phyloP scores from a whole-genome alignment of 2,113 vertebrate species.

The Eptesicus fuscus region DNA sequence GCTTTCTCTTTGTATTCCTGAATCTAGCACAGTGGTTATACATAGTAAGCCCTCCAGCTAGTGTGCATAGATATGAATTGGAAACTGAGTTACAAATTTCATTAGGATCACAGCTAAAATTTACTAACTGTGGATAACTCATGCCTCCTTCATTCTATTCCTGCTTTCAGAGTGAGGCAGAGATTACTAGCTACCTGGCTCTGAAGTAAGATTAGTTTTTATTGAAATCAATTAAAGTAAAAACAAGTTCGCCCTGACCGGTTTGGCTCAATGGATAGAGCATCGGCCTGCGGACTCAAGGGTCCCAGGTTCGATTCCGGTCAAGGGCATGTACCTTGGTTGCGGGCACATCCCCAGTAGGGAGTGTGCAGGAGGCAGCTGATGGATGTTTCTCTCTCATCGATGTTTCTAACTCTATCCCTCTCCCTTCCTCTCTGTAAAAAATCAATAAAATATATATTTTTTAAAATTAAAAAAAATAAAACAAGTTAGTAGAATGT shows the following conservation, averaged over 20 bases:
- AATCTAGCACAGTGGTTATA: neutral
- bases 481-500: slow-evolving; percentile 37
- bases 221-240: slow-evolving; percentile 50
- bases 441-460: too few species aligned
- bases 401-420: too few species aligned
- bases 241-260: neutral
- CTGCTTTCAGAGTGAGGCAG: neutral
- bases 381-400: too few species aligned
- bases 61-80: neutral
- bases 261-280: too few species aligned
- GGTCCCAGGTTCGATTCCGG: too few species aligned
- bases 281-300: too few species aligned
- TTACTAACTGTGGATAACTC: slow-evolving; percentile 7
- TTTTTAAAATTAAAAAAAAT: neutral
- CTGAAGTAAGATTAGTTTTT: slow-evolving; percentile 14
- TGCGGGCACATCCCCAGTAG: too few species aligned
- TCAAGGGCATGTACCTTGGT: too few species aligned
- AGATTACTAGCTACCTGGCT: neutral
- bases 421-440: too few species aligned
- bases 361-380: too few species aligned
- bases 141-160: neutral
- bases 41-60: neutral
- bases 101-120: neutral
- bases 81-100: slow-evolving; percentile 26
- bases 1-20: slow-evolving; percentile 11